A percentile compares a stretch with the other conserved stretches of the same genome.
Evolutionary conservation across 2,888 invertebrate species (phyloP).

Genomic region (Dascillus cervinus): DNA sequence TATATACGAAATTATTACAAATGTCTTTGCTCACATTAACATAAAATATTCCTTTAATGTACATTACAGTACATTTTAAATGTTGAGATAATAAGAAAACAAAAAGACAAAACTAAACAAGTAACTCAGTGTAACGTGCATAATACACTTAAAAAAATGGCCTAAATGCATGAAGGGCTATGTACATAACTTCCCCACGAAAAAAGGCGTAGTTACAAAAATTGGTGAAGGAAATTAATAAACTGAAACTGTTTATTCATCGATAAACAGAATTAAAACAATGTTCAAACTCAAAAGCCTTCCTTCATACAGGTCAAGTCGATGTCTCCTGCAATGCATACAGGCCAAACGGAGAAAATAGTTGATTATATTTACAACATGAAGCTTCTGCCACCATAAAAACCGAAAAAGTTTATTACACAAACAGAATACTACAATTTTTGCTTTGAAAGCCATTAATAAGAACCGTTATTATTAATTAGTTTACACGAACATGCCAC

Average conservation of each 20-base stretch:
- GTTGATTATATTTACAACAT: constrained; percentile 13
- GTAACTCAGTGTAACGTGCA: too few species aligned
- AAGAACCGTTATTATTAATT: constrained; percentile 12
- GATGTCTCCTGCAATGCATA: too few species aligned
- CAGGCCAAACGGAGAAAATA: constrained; percentile 11
- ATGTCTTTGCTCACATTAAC: too few species aligned
- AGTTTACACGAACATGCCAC: constrained; percentile 14
- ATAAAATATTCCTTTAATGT: too few species aligned
- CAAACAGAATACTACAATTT: constrained; percentile 11
- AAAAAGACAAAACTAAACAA: constrained; percentile 7
- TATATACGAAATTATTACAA: too few species aligned
- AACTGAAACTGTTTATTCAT: not conserved
- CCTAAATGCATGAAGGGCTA: constrained; percentile 11
- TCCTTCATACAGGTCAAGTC: too few species aligned
- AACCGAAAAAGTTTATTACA: constrained; percentile 9
- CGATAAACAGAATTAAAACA: not conserved
- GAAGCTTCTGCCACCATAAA: constrained; percentile 14
- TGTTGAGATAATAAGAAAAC: constrained; percentile 5
- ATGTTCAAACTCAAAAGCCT: too few species aligned
- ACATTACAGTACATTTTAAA: too few species aligned
- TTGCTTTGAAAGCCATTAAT: constrained; percentile 13
- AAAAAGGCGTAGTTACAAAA: too few species aligned
- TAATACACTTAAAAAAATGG: constrained; percentile 9
- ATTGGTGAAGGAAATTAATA: too few species aligned
- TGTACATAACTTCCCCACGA: too few species aligned